phyloP scores from a whole-genome alignment of 2,797 vertebrate genomes.

The Sebastes trivittatus region DNA sequence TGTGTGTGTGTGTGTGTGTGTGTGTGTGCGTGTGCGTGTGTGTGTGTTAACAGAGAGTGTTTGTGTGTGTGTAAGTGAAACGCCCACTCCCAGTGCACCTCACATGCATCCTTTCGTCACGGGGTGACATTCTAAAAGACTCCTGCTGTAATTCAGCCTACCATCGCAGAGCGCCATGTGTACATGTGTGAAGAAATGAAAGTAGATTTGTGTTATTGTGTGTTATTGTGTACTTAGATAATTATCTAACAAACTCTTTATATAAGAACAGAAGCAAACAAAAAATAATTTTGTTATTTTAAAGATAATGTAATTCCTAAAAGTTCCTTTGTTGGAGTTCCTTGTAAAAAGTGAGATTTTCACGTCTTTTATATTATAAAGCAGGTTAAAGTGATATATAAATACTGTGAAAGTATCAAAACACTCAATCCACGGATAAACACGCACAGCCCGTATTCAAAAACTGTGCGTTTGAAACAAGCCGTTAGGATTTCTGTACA shows the following conservation, averaged over 20 bases:
- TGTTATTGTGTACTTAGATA: not conserved
- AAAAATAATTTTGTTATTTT: not conserved
- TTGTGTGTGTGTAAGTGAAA: conserved; percentile 34
- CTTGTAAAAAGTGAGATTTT: too few relatives aligned
- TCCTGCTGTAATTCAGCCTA: conserved; percentile 57
- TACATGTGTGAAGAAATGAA: conserved; percentile 3
- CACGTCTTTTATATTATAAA: too few relatives aligned
- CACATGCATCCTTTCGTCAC: conserved; percentile 57
- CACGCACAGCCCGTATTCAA: too few relatives aligned
- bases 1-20: not conserved
- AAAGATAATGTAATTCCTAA: conserved; percentile 9
- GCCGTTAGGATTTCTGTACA: too few relatives aligned
- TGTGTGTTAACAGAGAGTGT: not conserved
- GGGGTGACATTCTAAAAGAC: conserved; percentile 59
- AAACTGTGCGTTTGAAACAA: too few relatives aligned
- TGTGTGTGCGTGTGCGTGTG: conserved; percentile 4
- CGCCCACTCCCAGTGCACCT: conserved; percentile 54
- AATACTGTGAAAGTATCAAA: too few relatives aligned
- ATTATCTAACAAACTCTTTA: not conserved
- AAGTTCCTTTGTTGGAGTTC: not conserved
- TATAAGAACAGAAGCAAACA: not conserved
- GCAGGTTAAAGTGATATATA: too few relatives aligned
- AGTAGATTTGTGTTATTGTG: not conserved
- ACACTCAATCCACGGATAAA: too few relatives aligned
- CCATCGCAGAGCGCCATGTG: conserved; percentile 26